Evolutionary conservation across 2,888 invertebrate genomes (phyloP).

Genomic region (Acleris sparsana): DNA sequence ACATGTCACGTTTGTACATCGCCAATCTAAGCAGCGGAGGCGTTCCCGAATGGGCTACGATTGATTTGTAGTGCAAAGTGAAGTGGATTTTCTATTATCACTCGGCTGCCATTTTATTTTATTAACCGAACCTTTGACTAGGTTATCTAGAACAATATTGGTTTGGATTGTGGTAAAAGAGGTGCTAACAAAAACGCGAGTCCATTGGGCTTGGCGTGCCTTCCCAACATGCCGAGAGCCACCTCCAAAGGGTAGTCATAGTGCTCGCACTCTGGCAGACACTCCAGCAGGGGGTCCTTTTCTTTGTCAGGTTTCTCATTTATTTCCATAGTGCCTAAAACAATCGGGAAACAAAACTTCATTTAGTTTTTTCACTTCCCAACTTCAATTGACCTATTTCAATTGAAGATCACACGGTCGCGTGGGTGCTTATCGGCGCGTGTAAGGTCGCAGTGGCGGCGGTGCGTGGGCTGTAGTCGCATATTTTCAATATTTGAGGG

Average conservation of each 20-base stretch:
- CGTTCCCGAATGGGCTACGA: not conserved
- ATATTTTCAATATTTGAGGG: too few species aligned
- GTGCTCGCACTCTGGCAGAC: conserved; percentile 86
- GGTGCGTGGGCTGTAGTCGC: too few species aligned
- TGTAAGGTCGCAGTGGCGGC: too few species aligned
- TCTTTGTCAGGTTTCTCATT: conserved; percentile 1
- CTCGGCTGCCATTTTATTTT: not conserved
- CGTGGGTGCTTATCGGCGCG: too few species aligned
- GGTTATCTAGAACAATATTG: not conserved
- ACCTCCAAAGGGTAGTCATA: conserved; percentile 85
- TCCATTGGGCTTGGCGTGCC: conserved; percentile 65
- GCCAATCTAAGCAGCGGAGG: not conserved
- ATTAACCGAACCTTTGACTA: not conserved
- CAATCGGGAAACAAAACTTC: too few species aligned
- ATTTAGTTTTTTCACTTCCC: too few species aligned
- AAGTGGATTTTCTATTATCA: not conserved
- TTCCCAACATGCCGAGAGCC: conserved; percentile 83
- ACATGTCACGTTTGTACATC: not conserved
- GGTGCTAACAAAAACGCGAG: conserved; percentile 78
- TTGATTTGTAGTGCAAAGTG: not conserved
- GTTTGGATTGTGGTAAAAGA: not conserved
- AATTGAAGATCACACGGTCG: too few species aligned
- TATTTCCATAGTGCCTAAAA: conserved; percentile 15
- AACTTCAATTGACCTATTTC: too few species aligned
- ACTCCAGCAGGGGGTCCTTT: conserved; percentile 49